Evolutionary conservation across 30 jellyfish, hydroid and myxozoan genomes (phyloP).

Genomic region (Nemopilema nomurai): DNA sequence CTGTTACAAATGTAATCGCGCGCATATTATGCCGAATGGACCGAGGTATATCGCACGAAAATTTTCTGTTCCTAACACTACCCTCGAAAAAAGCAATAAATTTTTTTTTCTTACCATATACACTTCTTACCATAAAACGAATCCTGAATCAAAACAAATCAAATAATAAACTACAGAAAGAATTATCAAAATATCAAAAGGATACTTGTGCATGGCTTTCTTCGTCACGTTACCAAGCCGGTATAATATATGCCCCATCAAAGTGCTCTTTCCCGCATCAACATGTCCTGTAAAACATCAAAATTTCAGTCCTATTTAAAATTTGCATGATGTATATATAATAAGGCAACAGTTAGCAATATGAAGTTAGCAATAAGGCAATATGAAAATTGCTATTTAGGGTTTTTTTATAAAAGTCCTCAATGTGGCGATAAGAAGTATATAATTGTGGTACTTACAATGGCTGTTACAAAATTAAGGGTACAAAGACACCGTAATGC

Average conservation of each 20-base stretch:
- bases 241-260: constrained; percentile 94
- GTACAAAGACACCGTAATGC: too few relatives aligned
- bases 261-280: constrained; percentile 97
- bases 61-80: too few relatives aligned
- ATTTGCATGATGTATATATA: neutral
- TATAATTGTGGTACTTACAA: neutral
- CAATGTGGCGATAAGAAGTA: neutral
- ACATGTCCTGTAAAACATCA: constrained; percentile 84
- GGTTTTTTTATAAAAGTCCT: neutral
- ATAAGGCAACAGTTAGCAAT: neutral
- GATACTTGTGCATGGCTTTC: constrained; percentile 94
- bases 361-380: neutral
- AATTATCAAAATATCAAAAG: neutral
- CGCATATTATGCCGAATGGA: too few relatives aligned
- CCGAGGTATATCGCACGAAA: too few relatives aligned
- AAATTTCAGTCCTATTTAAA: neutral
- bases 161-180: neutral
- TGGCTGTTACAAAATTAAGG: too few relatives aligned
- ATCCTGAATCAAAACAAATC: too few relatives aligned
- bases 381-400: neutral
- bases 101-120: too few relatives aligned
- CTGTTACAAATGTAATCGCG: too few relatives aligned
- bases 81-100: too few relatives aligned
- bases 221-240: constrained; percentile 91
- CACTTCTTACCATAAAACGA: too few relatives aligned